Conservation (phyloP, 2,888 invertebrate species). For the Oligia strigilis region DNA sequence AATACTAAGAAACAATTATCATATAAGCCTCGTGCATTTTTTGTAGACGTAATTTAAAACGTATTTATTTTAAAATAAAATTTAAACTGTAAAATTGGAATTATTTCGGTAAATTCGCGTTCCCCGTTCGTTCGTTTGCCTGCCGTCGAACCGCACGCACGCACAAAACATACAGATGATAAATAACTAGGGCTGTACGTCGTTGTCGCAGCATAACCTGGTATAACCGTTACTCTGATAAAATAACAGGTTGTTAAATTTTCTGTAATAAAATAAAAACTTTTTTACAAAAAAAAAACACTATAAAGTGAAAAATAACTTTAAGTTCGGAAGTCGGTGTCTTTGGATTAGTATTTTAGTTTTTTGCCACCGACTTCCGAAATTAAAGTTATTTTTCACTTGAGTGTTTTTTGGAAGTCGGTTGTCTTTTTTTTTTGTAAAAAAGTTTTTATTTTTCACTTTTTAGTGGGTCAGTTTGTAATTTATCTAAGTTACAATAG, state of each 20-base stretch:
- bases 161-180: constrained; percentile 58
- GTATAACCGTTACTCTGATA: constrained; percentile 4
- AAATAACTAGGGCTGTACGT: constrained; percentile 50
- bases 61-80: constrained; percentile 40
- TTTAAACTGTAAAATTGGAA: constrained; percentile 34
- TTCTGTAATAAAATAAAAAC: no score
- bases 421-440: no score
- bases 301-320: no score
- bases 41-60: constrained; percentile 29
- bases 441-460: no score
- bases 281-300: no score
- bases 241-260: constrained; percentile 3
- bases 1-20: constrained; percentile 58
- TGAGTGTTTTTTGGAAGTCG: no score
- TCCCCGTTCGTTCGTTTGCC: constrained; percentile 61
- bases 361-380: no score
- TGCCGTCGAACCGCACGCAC: constrained; percentile 56
- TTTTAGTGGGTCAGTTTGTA: no score
- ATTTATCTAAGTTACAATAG: no score
- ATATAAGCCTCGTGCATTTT: constrained; percentile 64
- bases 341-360: no score
- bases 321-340: no score
- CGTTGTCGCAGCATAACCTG: neutral
- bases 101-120: constrained; percentile 57
- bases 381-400: no score